phyloP scores from a whole-genome alignment of 2,113 vertebrate genomes.

The Labeo catla region DNA sequence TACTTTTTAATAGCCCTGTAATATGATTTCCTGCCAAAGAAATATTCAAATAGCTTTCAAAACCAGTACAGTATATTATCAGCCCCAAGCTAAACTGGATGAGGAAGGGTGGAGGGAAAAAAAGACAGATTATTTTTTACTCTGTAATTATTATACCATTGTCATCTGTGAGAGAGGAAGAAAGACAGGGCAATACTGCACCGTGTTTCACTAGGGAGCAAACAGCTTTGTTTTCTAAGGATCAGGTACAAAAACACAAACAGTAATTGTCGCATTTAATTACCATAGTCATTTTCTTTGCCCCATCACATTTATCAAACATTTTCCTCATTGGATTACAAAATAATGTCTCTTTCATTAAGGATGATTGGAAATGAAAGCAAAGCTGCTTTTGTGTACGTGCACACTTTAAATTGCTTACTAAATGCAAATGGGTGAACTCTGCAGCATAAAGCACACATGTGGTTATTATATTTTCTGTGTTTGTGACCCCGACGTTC shows the following conservation, averaged over 20 bases:
- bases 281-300: slow-evolving; percentile 50
- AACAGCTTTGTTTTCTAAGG: slow-evolving; percentile 28
- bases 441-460: slow-evolving; percentile 14
- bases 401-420: slow-evolving; percentile 36
- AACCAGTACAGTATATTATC: slow-evolving; percentile 84
- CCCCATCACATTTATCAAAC: slow-evolving; percentile 37
- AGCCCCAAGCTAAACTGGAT: slow-evolving; percentile 78
- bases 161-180: slow-evolving; percentile 67
- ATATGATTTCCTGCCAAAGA: slow-evolving; percentile 85
- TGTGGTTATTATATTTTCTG: slow-evolving; percentile 34
- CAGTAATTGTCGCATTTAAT: slow-evolving; percentile 55
- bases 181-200: slow-evolving; percentile 33
- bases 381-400: not conserved
- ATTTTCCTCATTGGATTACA: slow-evolving; percentile 43
- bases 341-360: slow-evolving; percentile 55
- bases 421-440: slow-evolving; percentile 27
- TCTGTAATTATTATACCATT: slow-evolving; percentile 78
- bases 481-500: slow-evolving; percentile 26
- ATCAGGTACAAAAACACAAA: slow-evolving; percentile 34
- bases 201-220: slow-evolving; percentile 42
- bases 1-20: slow-evolving; percentile 86
- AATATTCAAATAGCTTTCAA: slow-evolving; percentile 84
- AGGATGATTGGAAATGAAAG: slow-evolving; percentile 26
- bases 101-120: slow-evolving; percentile 56
- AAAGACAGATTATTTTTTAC: slow-evolving; percentile 80